These are phyloP conservation scores for Masnerella sp. DNA, from an alignment of 2,888 invertebrate species.

Conservation along the genomic window DNA sequence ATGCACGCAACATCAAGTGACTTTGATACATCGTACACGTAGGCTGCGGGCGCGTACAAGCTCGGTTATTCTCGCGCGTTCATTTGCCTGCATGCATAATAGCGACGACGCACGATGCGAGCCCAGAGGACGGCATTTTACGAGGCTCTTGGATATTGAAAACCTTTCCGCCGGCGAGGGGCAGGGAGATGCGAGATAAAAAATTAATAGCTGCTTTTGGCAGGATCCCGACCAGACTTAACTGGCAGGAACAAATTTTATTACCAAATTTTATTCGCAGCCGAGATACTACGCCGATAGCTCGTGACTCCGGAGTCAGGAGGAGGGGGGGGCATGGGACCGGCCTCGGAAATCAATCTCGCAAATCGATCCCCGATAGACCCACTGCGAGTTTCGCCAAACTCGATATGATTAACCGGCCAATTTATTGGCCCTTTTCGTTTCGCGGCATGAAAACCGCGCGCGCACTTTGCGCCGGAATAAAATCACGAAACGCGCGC, in stretches of 20 bases:
- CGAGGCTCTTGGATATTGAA: constrained; percentile 68
- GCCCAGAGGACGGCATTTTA: constrained; percentile 60
- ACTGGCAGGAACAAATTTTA: constrained; percentile 77
- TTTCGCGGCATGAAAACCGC: constrained; percentile 4
- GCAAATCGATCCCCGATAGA: constrained; percentile 55
- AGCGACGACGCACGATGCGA: constrained; percentile 55
- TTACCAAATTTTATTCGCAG: constrained; percentile 74
- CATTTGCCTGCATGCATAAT: constrained; percentile 61
- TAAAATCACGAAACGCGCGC: constrained; percentile 1
- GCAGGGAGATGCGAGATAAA: constrained; percentile 75
- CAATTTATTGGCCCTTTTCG: constrained; percentile 39
- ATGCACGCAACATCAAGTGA: constrained; percentile 45
- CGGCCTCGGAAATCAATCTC: constrained; percentile 51
- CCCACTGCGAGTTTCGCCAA: constrained; percentile 18
- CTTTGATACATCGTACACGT: constrained; percentile 50
- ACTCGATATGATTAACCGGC: constrained; percentile 31
- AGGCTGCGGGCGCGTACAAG: constrained; percentile 35
- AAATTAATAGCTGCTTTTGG: constrained; percentile 77
- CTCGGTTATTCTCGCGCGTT: constrained; percentile 44
- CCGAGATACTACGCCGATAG: constrained; percentile 66
- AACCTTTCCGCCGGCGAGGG: constrained; percentile 64
- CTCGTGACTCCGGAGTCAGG: constrained; percentile 41
- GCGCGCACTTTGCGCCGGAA: background rate
- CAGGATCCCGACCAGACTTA: constrained; percentile 67
- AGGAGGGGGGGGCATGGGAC: constrained; percentile 28